Conservation (phyloP, 1,140 invertebrate genomes). For the Bombus consobrinus region DNA sequence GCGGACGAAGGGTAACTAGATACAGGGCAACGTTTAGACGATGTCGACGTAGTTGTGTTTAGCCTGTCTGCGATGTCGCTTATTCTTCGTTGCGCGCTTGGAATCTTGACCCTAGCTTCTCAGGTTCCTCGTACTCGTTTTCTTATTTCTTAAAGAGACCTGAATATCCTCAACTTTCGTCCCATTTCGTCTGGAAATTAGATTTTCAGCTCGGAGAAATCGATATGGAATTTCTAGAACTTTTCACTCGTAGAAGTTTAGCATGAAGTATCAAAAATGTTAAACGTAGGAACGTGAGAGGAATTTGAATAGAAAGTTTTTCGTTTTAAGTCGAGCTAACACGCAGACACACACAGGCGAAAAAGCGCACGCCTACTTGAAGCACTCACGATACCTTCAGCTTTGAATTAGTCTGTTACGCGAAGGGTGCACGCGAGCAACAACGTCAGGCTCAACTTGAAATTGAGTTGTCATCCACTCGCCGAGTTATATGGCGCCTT, state of each 20-base stretch:
- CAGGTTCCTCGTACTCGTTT: not conserved
- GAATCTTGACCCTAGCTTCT: not conserved
- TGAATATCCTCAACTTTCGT: not conserved
- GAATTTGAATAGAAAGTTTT: not conserved
- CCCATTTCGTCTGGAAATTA: not conserved
- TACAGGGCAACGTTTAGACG: slow-evolving; percentile 9
- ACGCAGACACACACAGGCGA: not conserved
- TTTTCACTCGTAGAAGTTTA: not conserved
- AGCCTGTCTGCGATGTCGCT: not conserved
- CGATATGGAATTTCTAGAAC: not conserved
- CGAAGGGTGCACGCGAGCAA: slow-evolving; percentile 79
- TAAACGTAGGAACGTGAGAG: not conserved
- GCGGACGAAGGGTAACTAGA: slow-evolving; percentile 31
- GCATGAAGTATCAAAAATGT: not conserved
- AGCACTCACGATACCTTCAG: not conserved
- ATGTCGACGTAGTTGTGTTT: not conserved
- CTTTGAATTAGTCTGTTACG: slow-evolving; percentile 63
- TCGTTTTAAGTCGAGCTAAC: not conserved
- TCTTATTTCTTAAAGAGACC: not conserved
- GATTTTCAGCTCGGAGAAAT: not conserved
- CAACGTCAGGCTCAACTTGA: slow-evolving; percentile 80
- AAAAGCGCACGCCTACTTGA: not conserved
- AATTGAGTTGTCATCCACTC: slow-evolving; percentile 83
- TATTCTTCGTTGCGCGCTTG: not conserved
- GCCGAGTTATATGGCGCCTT: slow-evolving; percentile 77